phyloP scores from a whole-genome alignment of 2,888 invertebrate genomes.

The Machimus atricapillus region DNA sequence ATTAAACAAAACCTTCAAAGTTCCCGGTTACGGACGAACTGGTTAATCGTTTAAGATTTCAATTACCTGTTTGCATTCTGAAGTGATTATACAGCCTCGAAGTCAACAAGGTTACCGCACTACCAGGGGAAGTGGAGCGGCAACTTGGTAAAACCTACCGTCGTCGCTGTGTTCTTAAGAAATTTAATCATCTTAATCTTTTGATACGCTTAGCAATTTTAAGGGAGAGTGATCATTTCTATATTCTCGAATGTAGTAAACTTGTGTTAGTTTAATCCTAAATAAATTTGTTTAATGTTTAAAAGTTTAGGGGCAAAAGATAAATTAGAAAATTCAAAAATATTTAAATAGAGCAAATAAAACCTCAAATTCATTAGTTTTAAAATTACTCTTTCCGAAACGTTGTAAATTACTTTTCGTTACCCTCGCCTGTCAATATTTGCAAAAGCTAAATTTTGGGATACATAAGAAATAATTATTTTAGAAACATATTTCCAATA shows the following conservation, averaged over 20 bases:
- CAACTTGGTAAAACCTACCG: neutral
- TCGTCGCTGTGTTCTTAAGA: neutral
- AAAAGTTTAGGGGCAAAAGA: too few species aligned
- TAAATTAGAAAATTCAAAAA: too few species aligned
- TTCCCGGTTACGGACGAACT: neutral
- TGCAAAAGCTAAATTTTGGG: too few species aligned
- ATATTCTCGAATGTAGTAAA: neutral
- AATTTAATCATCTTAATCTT: neutral
- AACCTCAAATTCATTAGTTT: too few species aligned
- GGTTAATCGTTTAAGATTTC: neutral
- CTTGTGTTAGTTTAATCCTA: neutral
- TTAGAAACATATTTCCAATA: too few species aligned
- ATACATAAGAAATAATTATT: too few species aligned
- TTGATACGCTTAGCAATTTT: neutral
- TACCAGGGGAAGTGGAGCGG: neutral
- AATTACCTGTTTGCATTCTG: conserved; percentile 13
- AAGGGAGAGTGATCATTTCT: neutral
- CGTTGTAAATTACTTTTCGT: too few species aligned
- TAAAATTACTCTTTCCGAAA: too few species aligned
- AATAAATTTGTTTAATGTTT: neutral
- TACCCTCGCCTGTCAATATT: too few species aligned
- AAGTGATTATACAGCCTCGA: neutral
- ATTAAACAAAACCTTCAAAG: conserved; percentile 19
- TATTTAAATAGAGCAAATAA: too few species aligned
- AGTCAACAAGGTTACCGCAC: neutral